These are phyloP conservation scores for Holcopasites calliopsidis DNA, from an alignment of 1,140 invertebrate species.

Conservation along the genomic window DNA sequence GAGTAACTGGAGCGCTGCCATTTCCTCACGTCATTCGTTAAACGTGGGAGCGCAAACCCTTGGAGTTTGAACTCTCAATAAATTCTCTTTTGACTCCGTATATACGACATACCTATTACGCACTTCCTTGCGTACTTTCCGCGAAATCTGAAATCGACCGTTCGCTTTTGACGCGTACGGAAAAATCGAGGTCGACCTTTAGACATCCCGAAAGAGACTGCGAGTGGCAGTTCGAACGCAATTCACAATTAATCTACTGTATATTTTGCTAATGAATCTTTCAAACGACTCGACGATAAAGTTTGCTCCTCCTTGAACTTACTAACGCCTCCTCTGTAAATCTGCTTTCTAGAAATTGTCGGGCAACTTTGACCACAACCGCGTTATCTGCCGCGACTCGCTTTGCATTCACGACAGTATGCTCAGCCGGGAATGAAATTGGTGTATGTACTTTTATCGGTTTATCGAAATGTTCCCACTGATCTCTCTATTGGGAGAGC, in stretches of 20 bases:
- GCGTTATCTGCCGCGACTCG: background rate
- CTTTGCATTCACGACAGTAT: too few species aligned
- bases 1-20: slow-evolving; percentile 28
- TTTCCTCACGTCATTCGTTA: background rate
- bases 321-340: background rate
- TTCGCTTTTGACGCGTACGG: background rate
- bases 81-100: background rate
- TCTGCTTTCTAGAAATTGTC: background rate
- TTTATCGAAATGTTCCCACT: background rate
- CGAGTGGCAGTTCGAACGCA: too few species aligned
- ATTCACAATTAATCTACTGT: background rate
- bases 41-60: background rate
- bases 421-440: too few species aligned
- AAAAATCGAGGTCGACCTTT: background rate
- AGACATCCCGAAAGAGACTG: background rate
- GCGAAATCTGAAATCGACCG: background rate
- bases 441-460: background rate
- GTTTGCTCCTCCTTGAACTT: background rate
- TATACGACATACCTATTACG: background rate
- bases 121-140: background rate
- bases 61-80: slow-evolving; percentile 27
- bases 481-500: background rate
- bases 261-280: background rate
- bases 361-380: background rate
- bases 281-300: background rate